Evolutionary conservation across 2,113 vertebrate genomes (phyloP).

Genomic region (Rissa tridactyla): DNA sequence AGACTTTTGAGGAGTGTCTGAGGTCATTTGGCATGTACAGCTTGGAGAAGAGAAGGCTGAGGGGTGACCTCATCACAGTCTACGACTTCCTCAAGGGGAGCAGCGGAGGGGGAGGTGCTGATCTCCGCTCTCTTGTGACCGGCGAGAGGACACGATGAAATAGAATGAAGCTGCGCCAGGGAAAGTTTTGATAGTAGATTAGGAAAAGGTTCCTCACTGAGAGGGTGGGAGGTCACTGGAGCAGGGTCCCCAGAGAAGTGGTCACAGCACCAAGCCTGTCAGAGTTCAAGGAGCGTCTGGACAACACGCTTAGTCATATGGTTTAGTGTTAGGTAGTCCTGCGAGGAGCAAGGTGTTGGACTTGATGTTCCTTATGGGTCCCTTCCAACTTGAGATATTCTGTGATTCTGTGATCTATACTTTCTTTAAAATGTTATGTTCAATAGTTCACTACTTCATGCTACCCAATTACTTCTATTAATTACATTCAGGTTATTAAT

Average conservation of each 20-base stretch:
- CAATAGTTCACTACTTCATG: background rate
- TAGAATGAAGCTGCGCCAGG: background rate
- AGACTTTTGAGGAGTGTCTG: rapidly evolving
- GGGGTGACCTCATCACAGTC: background rate
- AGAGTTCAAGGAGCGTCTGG: background rate
- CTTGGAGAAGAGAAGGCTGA: background rate
- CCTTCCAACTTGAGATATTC: background rate
- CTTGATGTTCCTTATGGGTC: background rate
- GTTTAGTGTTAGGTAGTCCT: background rate
- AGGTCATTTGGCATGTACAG: background rate
- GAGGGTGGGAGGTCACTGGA: rapidly evolving
- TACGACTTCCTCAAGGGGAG: background rate
- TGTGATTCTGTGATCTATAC: background rate
- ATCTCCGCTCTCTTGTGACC: background rate
- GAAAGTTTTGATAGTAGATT: background rate
- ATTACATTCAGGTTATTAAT: background rate
- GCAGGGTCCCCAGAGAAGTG: background rate
- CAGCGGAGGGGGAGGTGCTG: rapidly evolving
- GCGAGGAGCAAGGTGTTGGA: background rate
- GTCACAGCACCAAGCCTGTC: background rate
- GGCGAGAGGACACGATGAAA: rapidly evolving
- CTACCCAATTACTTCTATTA: background rate
- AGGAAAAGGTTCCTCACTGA: background rate
- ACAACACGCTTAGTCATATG: rapidly evolving
- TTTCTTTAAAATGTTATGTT: slow-evolving; percentile 5